Evolutionary conservation across 2,888 invertebrate genomes (phyloP), one percentile per base, ranked within the genome.

Genomic region (Hololepta plana): DNA sequence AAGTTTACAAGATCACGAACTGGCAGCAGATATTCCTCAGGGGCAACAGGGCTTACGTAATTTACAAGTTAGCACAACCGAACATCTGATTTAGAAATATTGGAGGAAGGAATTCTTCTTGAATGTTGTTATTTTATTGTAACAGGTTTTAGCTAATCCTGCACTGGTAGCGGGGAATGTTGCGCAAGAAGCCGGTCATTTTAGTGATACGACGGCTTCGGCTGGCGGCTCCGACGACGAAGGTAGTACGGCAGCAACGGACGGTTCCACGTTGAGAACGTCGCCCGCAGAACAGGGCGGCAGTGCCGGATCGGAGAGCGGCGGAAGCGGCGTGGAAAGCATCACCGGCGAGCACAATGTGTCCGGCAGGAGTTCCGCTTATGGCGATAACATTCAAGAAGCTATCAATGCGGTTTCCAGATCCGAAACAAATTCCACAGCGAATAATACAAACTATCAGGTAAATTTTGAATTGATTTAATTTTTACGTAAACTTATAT

Each of bases 181-280:
- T 26, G 47, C 40, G 3, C 53, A 53, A 35, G 65, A 68, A 44
- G 62, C 58, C 9, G 69, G 71, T 3, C 72, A 73, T 43, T 73
- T 73, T 45, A 79, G 80, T 25, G 84, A 84, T 38, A 75, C 79
- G 11, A 76, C 80, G 3, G 80, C 81, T 10, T 82, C 88, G 9
- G 81, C 85, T 3, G 82, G 70, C 26, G 88, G 85, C 4, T 88
- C 88, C 6, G 93, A 93, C 48, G 88, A 88, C 51, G 93, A 93
- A 53, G 91, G 82, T 27, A 90, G 88, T 37, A 91, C 88, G 16
- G 91, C 88, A 5, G 90, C 90, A 2, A 91, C 88, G 0, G 91
- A 91, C 52, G 90, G 90, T 29, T 88, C 87, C 24, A 90, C 90
- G 1, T 60, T 91, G 33, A 71, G 88, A 29, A 80, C 80, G 3